Base-by-base conservation (phyloP, 2,888 invertebrate genomes). In the Tenthredo amoena region DNA sequence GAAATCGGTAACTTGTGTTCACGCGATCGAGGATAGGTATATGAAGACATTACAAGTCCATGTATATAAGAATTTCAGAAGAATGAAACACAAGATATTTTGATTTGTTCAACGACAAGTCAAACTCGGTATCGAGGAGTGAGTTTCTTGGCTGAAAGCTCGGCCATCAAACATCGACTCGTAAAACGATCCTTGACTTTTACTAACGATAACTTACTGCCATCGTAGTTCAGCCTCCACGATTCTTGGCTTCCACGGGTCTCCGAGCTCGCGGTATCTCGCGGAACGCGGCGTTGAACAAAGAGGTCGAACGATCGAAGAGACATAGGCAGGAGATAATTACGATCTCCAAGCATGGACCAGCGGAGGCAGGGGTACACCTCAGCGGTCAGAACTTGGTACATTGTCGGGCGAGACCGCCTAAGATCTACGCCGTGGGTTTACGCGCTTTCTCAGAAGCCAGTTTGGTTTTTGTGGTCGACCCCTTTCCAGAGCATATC, bases 381-480 rank as follows among this genome's bases (percentile, higher is more conserved):
- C 58, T 55, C 86, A 85, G 87, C 86, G 86, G 87, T 86, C 87
- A 86, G 85, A 84, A 84, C 84, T 74, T 79, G 85, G 87, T 86
- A 89, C 89, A 89, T 89, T 88, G 89, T 89, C 88, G 89, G 90
- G 88, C 87, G 89, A 88, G 89, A 88, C 89, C 87, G 90, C 90
- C 89, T 90, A 90, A 91, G 91, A 91, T 91, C 91, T 90, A 89
- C 88, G 87, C 88, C 85, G 87, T 87, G 88, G 90, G 88, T 91
- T 91, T 91, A 91, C 90, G 91, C 90, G 89, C 88, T 91, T 92
- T 91, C 91, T 88, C 88, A 88, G 90, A 91, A 91, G 88, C 88
- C 88, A 86, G 84, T 87, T 89, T 89, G 84, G 89, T 90, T 91
- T 91, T 91, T 91, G 89, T 88, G 68, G 68, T 85, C 86, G 31